These are phyloP conservation scores for Lutjanus argentimaculatus DNA, from an alignment of 2,797 vertebrate genomes.

Conservation along the genomic window DNA sequence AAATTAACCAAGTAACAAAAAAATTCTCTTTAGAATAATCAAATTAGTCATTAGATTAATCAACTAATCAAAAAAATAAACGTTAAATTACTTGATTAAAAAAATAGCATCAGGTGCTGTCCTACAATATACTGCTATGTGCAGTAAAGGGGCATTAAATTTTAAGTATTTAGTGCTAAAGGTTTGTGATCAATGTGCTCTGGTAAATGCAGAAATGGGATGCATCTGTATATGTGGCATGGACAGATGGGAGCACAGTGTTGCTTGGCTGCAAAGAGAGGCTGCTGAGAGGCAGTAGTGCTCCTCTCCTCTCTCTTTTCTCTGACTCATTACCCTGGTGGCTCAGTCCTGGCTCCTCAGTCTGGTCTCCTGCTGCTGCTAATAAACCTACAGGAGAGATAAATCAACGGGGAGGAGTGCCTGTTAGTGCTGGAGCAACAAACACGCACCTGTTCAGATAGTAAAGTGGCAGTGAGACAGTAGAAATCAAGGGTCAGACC, in stretches of 20 bases:
- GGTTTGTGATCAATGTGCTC: constrained; percentile 22
- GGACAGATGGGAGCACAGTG: constrained; percentile 92
- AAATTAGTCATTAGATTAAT: no score
- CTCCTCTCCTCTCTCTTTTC: constrained; percentile 85
- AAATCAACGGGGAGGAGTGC: constrained; percentile 99
- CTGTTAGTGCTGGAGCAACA: constrained; percentile 91
- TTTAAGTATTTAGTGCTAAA: constrained; percentile 11
- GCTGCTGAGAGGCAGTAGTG: constrained; percentile 87
- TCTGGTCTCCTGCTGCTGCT: constrained; percentile 96
- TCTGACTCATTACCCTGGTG: constrained; percentile 99
- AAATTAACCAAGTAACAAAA: no score
- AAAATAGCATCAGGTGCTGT: no score
- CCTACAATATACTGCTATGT: neutral
- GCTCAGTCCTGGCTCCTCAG: constrained; percentile 97
- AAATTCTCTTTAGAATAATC: no score
- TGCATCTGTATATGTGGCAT: constrained; percentile 89
- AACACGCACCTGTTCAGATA: constrained; percentile 88
- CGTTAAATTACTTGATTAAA: no score
- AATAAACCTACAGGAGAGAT: constrained; percentile 99
- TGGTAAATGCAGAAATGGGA: constrained; percentile 60
- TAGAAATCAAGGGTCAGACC: constrained; percentile 74
- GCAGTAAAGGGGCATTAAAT: constrained; percentile 7
- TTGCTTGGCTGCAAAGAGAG: constrained; percentile 88
- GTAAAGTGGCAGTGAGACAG: constrained; percentile 87
- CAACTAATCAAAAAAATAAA: no score